Conservation (phyloP, 2,888 invertebrate genomes). For the Heterodera filipjevi region DNA sequence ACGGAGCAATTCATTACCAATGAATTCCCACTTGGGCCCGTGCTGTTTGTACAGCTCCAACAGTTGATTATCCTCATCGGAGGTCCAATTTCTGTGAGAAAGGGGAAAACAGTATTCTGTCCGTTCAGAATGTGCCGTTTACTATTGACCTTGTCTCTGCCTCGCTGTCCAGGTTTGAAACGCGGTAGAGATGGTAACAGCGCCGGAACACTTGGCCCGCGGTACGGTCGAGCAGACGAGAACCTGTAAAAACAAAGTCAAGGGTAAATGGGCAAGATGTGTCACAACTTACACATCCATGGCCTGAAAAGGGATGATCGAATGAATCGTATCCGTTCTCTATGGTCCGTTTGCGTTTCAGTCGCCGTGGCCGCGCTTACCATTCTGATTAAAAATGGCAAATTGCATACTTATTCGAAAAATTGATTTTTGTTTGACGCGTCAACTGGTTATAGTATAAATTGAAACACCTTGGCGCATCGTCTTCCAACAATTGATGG, state of each 20-base stretch:
- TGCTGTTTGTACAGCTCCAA: slow-evolving; percentile 19
- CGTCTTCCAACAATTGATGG: slow-evolving; percentile 19
- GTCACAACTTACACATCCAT: slow-evolving; percentile 20
- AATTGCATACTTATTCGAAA: no score
- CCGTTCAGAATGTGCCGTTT: neutral
- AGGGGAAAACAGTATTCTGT: neutral
- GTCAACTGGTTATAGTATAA: no score
- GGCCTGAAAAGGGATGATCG: slow-evolving; percentile 11
- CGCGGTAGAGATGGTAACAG: slow-evolving; percentile 22
- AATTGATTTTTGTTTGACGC: no score
- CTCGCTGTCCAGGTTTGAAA: neutral
- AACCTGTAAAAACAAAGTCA: neutral
- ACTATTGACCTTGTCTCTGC: no score
- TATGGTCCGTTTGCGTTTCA: slow-evolving; percentile 5
- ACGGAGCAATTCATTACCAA: slow-evolving; percentile 27
- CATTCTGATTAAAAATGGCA: neutral
- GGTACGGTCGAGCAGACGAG: slow-evolving; percentile 19
- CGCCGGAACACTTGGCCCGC: slow-evolving; percentile 22
- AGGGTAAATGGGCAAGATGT: neutral
- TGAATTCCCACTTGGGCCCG: slow-evolving; percentile 23
- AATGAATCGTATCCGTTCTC: slow-evolving; percentile 17
- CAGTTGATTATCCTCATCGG: slow-evolving; percentile 13
- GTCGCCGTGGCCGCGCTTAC: slow-evolving; percentile 20
- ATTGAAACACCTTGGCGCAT: neutral
- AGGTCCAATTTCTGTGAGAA: slow-evolving; percentile 14